Percentiles rank a stretch among this genome's conserved stretches.
phyloP scores from a whole-genome alignment of 2,113 vertebrate species.

The Archocentrus centrarchus region DNA sequence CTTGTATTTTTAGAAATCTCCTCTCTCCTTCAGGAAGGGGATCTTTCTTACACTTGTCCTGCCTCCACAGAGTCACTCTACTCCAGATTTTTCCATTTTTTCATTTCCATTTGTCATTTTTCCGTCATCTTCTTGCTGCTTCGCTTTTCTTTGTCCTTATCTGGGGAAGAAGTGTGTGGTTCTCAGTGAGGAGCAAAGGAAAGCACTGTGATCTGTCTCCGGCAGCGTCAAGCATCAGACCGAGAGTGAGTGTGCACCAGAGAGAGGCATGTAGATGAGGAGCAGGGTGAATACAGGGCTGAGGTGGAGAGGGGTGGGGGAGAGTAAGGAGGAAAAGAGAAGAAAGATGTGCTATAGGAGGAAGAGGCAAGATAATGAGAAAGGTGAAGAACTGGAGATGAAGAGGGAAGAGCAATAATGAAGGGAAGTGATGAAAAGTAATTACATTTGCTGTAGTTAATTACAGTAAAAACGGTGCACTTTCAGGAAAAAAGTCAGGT shows the following conservation, averaged over 20 bases:
- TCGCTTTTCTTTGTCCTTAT: conserved; percentile 24
- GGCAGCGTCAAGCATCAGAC: conserved; percentile 34
- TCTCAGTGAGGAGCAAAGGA: conserved; percentile 8
- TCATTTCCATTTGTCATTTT: too few species aligned
- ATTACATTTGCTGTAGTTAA: background rate
- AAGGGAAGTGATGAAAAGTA: background rate
- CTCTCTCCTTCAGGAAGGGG: conserved; percentile 39
- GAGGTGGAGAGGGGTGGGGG: background rate
- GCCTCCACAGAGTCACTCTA: conserved; percentile 33
- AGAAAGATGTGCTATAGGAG: background rate
- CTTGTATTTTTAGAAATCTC: conserved; percentile 65
- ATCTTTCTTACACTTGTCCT: conserved; percentile 39
- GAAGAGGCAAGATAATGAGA: background rate
- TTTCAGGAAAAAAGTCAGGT: background rate
- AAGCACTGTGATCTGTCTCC: conserved; percentile 44
- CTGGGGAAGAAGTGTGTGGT: conserved; percentile 17
- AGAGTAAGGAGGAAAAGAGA: background rate
- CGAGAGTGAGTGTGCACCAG: conserved; percentile 26
- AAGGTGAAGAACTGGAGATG: background rate
- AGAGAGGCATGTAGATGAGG: conserved; percentile 24
- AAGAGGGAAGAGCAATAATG: background rate
- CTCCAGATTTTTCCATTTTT: conserved; percentile 21
- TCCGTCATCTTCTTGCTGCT: conserved; percentile 17
- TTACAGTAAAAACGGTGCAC: background rate
- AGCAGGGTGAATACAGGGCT: conserved; percentile 13